Evolutionary conservation across 1,140 invertebrate genomes (phyloP).

Genomic region (Drosophila sechellia): DNA sequence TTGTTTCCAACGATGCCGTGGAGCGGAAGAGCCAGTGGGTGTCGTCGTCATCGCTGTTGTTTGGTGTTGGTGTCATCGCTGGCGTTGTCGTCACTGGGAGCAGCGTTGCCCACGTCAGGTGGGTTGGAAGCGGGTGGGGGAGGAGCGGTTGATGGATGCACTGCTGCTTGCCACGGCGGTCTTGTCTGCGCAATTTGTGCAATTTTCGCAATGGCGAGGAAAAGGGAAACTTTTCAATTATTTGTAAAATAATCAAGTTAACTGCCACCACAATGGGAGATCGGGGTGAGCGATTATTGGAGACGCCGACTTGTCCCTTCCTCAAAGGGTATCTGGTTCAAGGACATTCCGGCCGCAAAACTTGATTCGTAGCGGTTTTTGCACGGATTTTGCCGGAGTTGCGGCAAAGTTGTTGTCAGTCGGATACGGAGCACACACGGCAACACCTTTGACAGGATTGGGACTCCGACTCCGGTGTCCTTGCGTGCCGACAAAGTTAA

Average conservation of each 20-base stretch:
- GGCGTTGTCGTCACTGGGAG: conserved; percentile 67
- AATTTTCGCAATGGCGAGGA: conserved; percentile 59
- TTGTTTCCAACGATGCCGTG: conserved; percentile 28
- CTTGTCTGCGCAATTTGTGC: conserved; percentile 61
- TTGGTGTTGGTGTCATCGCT: conserved; percentile 62
- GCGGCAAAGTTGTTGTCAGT: conserved; percentile 34
- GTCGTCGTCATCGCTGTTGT: conserved; percentile 48
- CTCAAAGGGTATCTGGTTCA: conserved; percentile 63
- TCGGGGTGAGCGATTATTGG: conserved; percentile 20
- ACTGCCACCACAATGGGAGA: conserved; percentile 62
- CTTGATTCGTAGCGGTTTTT: conserved; percentile 67
- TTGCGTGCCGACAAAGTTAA: conserved; percentile 69
- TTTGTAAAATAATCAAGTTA: conserved; percentile 81
- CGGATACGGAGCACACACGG: conserved; percentile 44
- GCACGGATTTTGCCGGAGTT: conserved; percentile 51
- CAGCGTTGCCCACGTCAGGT: conserved; percentile 38
- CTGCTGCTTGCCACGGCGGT: conserved; percentile 10
- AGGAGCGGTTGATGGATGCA: not conserved
- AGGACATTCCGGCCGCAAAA: conserved; percentile 69
- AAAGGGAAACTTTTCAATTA: conserved; percentile 76
- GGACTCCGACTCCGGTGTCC: conserved; percentile 39
- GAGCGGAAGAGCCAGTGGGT: conserved; percentile 23
- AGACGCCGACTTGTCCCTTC: conserved; percentile 5
- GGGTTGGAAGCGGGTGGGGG: conserved; percentile 28
- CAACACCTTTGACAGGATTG: conserved; percentile 60